phyloP scores from a whole-genome alignment of 2,888 invertebrate species.

The Dolichomitus sp. region DNA sequence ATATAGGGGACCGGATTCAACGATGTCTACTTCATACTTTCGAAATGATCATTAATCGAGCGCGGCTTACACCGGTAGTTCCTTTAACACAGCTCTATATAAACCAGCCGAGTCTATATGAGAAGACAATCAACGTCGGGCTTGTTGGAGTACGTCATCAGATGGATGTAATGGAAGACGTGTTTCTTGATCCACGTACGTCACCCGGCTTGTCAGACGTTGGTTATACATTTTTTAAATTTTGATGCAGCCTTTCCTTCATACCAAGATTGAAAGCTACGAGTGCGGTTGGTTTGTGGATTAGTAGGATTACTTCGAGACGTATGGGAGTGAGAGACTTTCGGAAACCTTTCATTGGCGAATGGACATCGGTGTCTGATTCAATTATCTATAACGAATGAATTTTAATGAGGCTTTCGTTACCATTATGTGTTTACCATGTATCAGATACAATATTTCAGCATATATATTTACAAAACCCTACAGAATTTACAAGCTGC shows the following conservation, averaged over 20 bases:
- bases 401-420: not conserved
- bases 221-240: not conserved
- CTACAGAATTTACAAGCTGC: no score
- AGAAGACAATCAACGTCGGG: constrained; percentile 5
- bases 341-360: constrained; percentile 10
- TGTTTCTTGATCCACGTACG: constrained; percentile 3
- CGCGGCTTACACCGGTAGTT: constrained; percentile 25
- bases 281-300: constrained; percentile 2
- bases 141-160: constrained; percentile 12
- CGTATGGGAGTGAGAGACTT: not conserved
- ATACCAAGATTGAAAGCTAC: not conserved
- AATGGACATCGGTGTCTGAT: not conserved
- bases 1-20: constrained; percentile 22
- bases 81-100: not conserved
- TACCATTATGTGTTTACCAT: no score
- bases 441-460: no score
- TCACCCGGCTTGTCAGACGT: constrained; percentile 1
- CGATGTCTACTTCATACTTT: constrained; percentile 30
- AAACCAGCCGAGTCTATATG: not conserved
- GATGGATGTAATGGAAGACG: constrained; percentile 10
- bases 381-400: constrained; percentile 2
- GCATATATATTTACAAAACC: no score
- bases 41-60: constrained; percentile 48
- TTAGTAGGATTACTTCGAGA: not conserved
- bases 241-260: not conserved